These are phyloP conservation scores for Octopus bimaculoides DNA, from an alignment of 1,140 invertebrate species.

Conservation along the genomic window DNA sequence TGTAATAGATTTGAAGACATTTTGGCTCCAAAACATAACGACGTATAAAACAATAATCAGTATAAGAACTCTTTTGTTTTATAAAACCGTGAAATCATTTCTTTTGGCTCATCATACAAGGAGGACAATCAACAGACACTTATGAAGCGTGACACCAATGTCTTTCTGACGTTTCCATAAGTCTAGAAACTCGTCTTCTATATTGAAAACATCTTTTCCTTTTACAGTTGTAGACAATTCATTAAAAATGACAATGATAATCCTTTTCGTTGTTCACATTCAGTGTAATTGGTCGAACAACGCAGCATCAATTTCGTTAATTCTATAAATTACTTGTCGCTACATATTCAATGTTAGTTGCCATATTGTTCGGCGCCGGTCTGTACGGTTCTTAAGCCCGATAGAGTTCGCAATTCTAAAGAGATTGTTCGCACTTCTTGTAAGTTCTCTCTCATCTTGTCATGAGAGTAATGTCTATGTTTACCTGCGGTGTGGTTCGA, in stretches of 20 bases:
- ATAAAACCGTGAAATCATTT: background rate
- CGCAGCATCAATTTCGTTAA: too few species aligned
- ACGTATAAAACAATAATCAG: constrained; percentile 1
- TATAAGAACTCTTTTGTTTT: background rate
- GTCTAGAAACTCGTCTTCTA: background rate
- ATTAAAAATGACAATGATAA: background rate
- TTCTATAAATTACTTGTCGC: too few species aligned
- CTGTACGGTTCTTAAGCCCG: too few species aligned
- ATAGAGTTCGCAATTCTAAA: too few species aligned
- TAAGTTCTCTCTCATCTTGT: too few species aligned
- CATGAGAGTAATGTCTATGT: too few species aligned
- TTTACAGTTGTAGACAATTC: constrained; percentile 7
- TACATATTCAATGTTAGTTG: too few species aligned
- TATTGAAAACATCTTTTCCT: constrained; percentile 1
- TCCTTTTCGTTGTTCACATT: too few species aligned
- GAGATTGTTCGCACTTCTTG: too few species aligned
- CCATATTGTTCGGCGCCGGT: too few species aligned
- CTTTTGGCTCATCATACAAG: background rate
- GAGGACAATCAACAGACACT: background rate
- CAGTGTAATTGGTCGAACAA: too few species aligned
- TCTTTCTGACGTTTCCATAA: background rate
- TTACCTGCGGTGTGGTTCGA: too few species aligned
- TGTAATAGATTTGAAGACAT: background rate
- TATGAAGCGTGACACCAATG: constrained; percentile 1
- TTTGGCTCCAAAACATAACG: background rate